A percentile compares a stretch with the other conserved stretches of the same genome.
phyloP scores from a whole-genome alignment of 2,113 vertebrate genomes.

The Bombycilla garrulus region DNA sequence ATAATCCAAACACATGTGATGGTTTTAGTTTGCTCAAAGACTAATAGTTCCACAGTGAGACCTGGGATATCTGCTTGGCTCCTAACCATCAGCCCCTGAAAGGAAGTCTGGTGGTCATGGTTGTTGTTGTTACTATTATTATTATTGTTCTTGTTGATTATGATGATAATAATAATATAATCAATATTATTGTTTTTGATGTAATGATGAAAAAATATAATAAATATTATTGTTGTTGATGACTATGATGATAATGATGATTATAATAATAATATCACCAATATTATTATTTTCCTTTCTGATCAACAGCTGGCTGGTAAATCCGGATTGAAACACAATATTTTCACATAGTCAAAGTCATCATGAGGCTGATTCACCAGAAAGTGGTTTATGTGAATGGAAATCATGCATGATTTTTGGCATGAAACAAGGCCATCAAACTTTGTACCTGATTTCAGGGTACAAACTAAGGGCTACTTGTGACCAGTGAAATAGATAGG shows the following conservation, averaged over 20 bases:
- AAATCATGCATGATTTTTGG: background rate
- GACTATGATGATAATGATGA: no score
- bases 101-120: background rate
- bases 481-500: background rate
- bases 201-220: background rate
- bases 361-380: background rate
- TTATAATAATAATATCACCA: background rate
- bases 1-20: background rate
- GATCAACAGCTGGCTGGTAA: background rate
- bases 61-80: background rate
- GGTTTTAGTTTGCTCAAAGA: background rate
- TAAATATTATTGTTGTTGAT: background rate
- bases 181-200: background rate
- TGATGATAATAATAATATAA: no score
- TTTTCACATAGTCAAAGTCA: background rate
- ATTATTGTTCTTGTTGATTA: accelerated
- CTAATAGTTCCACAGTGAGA: background rate
- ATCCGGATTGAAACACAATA: background rate
- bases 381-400: background rate
- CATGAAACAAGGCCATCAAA: background rate
- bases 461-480: background rate
- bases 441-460: background rate
- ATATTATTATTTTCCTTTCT: background rate
- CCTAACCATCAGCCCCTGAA: background rate
- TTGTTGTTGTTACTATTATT: background rate